Conservation (phyloP, 2,797 vertebrate genomes). For the Trichosurus vulpecula region DNA sequence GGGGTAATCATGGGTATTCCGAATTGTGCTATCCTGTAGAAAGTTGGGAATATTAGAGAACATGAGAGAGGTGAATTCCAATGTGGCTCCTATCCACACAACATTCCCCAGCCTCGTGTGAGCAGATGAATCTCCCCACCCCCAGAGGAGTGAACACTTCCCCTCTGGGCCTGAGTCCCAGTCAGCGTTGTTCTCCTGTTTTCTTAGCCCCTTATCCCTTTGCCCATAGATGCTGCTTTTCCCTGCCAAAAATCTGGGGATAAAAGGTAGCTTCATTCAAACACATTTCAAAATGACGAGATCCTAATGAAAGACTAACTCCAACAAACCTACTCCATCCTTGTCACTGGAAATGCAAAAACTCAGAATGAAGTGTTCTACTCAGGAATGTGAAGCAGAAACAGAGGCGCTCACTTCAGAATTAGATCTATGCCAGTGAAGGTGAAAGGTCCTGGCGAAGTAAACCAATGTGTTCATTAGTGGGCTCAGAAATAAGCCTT, state of each 20-base stretch:
- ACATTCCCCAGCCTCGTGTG: neutral
- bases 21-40: neutral
- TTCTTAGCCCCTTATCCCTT: neutral
- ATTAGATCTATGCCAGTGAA: neutral
- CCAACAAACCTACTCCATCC: neutral
- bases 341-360: neutral
- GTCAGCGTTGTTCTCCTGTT: neutral
- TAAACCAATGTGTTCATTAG: neutral
- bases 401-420: neutral
- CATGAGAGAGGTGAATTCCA: neutral
- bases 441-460: neutral
- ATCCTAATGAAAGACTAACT: neutral
- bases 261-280: constrained; percentile 1
- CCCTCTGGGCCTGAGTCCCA: neutral
- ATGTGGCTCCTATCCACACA: neutral
- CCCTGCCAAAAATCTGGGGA: neutral
- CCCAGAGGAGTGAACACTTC: neutral
- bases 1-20: neutral
- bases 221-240: neutral
- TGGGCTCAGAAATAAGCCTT: neutral
- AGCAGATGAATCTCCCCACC: neutral
- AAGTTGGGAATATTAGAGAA: neutral
- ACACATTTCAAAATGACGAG: neutral
- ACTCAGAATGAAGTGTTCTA: neutral
- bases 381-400: neutral